Evolutionary conservation across 2,797 vertebrate species (phyloP), one percentile per base, ranked within the genome.

Genomic region (Sciaenops ocellatus): DNA sequence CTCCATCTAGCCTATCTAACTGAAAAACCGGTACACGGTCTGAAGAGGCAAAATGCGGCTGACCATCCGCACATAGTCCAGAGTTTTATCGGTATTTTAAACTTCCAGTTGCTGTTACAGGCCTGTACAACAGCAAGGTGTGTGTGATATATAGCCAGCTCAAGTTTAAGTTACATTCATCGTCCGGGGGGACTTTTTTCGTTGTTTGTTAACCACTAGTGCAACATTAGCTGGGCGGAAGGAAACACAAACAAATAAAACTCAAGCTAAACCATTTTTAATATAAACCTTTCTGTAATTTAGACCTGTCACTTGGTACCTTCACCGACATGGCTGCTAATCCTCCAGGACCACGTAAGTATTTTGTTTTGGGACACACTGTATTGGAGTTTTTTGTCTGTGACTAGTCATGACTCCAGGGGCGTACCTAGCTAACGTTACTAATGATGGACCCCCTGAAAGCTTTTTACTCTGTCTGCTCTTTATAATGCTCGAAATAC

Each of bases 301-400:
- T 34, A 16, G 8, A 24, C 7, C 26, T 41, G 2, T 16, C 3
- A 26, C 22, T 73, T 44, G 15, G 41, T 62, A 28, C 6, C 22
- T 62, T 22, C 38, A 5, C 42, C 41, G 92, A 88, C 65, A 98
- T 98, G 97, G 94, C 97, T 83, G 88, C 96, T 87, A 98, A 97
- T 79, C 90, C 97, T 76, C 94, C 97, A 59, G 97, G 94, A 91
- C 97, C 96, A 96, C 97, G 97, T 98, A 90, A 61, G 16, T 26
- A 2, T 69, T 12, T 24, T 0, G 11, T 50, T 50, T 60, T 5
- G 0, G 46, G 7, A 20, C 28, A 24, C 22, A 38, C 1, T 1
- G 11, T 6, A 10, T 8, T 8, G 18, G 0, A 10, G 42, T 22
- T 48, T 75, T 72, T 66, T 72, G 47, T 77, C 26, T 76, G 1